Conservation (phyloP, 2,113 vertebrate genomes). For the Ancistrus triradiatus region DNA sequence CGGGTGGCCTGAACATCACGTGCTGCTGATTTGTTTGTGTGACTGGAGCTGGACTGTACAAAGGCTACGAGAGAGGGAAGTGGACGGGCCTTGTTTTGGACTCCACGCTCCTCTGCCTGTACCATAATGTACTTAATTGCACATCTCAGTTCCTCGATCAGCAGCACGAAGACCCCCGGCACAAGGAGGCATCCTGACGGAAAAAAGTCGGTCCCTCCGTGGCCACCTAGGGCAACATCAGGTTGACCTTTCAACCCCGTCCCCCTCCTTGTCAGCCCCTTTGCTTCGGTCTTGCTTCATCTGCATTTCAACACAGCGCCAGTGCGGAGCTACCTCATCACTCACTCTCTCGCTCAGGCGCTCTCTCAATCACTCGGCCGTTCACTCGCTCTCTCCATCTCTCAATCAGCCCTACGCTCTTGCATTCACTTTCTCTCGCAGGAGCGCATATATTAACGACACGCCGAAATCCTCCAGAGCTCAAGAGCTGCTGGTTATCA, state of each 20-base stretch:
- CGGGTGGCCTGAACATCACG: too few species aligned
- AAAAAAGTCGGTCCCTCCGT: constrained; percentile 59
- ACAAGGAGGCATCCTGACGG: constrained; percentile 67
- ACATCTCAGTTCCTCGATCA: constrained; percentile 67
- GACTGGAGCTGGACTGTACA: too few species aligned
- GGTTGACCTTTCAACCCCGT: constrained; percentile 64
- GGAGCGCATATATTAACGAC: not conserved
- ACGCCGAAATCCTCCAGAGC: not conserved
- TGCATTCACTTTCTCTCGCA: constrained; percentile 3
- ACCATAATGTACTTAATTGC: constrained; percentile 76
- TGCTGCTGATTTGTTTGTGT: too few species aligned
- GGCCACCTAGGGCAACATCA: constrained; percentile 57
- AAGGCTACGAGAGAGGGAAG: not conserved
- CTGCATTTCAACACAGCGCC: constrained; percentile 43
- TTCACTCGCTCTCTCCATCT: not conserved
- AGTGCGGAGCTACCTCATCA: constrained; percentile 16
- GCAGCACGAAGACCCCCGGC: constrained; percentile 68
- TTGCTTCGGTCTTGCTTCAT: constrained; percentile 23
- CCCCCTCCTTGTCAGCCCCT: constrained; percentile 22
- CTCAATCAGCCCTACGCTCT: not conserved
- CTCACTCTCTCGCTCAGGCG: constrained; percentile 11
- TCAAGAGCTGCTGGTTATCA: too few species aligned
- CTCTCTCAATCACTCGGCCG: constrained; percentile 6
- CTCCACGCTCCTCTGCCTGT: constrained; percentile 75
- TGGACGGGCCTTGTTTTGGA: constrained; percentile 47